Evolutionary conservation across 2,113 vertebrate genomes (phyloP).

Genomic region (Pangasianodon gigas): DNA sequence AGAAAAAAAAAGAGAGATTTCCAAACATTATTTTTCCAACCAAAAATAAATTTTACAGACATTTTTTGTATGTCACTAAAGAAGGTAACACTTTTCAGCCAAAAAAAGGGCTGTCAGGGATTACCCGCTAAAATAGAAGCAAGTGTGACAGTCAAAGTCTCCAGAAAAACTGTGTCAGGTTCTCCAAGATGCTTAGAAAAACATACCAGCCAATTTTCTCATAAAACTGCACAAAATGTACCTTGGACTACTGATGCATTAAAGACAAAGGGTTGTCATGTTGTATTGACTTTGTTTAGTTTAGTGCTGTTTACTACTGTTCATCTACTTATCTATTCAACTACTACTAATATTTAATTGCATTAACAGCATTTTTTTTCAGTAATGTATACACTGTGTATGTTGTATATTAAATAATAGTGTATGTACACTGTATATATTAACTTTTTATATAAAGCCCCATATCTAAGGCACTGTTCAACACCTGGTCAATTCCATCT

Average conservation of each 20-base stretch:
- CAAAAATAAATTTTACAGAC: not conserved
- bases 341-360: not conserved
- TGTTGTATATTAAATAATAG: not conserved
- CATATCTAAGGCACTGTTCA: not conserved
- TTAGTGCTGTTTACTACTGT: not conserved
- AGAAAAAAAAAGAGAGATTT: not conserved
- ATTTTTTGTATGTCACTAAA: not conserved
- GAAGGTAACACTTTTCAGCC: not conserved
- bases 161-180: not conserved
- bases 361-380: not conserved
- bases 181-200: not conserved
- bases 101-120: not conserved
- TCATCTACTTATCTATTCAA: not conserved
- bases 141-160: not conserved
- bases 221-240: not conserved
- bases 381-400: not conserved
- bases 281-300: not conserved
- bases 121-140: not conserved
- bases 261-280: not conserved
- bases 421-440: not conserved
- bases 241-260: not conserved
- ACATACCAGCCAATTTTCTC: not conserved
- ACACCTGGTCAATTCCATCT: not conserved
- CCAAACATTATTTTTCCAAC: not conserved
- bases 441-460: not conserved